These are phyloP conservation scores for Sarcophaga variegata DNA, from an alignment of 2,888 invertebrate genomes.

Conservation along the genomic window DNA sequence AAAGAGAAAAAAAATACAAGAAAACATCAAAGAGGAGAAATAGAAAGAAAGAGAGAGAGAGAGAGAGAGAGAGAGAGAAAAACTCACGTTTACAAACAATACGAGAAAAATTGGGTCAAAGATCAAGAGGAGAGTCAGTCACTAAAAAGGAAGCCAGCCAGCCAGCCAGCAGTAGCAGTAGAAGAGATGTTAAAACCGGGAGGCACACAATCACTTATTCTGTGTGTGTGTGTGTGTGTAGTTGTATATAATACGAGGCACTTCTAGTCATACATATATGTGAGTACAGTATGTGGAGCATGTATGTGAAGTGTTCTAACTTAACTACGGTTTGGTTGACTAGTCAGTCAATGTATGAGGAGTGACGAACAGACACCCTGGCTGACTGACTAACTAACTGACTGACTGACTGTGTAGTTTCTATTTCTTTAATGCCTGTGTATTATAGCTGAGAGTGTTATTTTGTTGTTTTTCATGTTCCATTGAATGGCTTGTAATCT, in stretches of 20 bases:
- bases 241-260: no score
- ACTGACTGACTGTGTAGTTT: slow-evolving; percentile 32
- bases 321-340: slow-evolving; percentile 47
- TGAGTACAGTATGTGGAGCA: no score
- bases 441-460: neutral
- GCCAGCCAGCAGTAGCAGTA: neutral
- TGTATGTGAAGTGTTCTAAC: slow-evolving; percentile 14
- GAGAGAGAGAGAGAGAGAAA: neutral
- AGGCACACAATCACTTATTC: neutral
- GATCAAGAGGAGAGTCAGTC: slow-evolving; percentile 70
- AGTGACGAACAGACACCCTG: slow-evolving; percentile 41
- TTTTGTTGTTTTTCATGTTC: neutral
- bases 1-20: neutral
- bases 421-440: slow-evolving; percentile 34
- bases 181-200: neutral
- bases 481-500: neutral
- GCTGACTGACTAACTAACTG: slow-evolving; percentile 41
- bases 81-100: slow-evolving; percentile 51
- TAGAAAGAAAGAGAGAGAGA: no score
- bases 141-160: slow-evolving; percentile 49
- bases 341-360: slow-evolving; percentile 27
- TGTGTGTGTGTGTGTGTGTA: neutral
- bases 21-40: no score
- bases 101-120: slow-evolving; percentile 71
- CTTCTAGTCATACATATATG: no score